Conservation (phyloP, 2,113 vertebrate species). For the Phocoena sinus region DNA sequence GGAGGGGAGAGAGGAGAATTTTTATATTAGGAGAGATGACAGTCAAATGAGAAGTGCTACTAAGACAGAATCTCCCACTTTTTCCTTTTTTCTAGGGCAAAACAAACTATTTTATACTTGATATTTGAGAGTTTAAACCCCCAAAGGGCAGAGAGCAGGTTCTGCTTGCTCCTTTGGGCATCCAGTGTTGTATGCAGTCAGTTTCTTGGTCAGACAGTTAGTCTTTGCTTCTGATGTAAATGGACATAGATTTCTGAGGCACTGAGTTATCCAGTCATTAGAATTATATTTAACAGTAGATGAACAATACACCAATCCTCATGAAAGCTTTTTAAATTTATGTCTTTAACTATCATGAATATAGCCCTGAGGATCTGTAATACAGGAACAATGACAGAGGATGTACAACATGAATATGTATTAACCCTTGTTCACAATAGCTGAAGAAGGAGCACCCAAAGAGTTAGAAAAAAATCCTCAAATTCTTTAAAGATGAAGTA, state of each 20-base stretch:
- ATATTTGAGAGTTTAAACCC: not conserved
- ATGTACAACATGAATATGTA: constrained; percentile 11
- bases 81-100: not conserved
- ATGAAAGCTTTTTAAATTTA: constrained; percentile 48
- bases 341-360: constrained; percentile 8
- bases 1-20: not conserved
- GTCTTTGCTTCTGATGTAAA: not conserved
- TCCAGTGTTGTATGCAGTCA: not conserved
- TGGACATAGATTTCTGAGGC: not conserved
- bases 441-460: not conserved
- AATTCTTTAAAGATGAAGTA: constrained; percentile 27
- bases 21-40: not conserved
- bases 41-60: not conserved
- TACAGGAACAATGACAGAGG: constrained; percentile 11
- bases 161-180: not conserved
- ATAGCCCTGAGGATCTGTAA: not conserved
- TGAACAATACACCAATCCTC: constrained; percentile 45
- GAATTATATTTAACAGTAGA: constrained; percentile 12
- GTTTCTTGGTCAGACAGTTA: not conserved
- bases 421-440: constrained; percentile 17
- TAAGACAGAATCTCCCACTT: not conserved
- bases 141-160: not conserved
- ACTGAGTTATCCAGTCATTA: not conserved
- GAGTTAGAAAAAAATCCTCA: not conserved
- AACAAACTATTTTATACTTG: not conserved